These are phyloP conservation scores for Microtus ochrogaster DNA, from an alignment of 2,113 vertebrate genomes.

Conservation along the genomic window DNA sequence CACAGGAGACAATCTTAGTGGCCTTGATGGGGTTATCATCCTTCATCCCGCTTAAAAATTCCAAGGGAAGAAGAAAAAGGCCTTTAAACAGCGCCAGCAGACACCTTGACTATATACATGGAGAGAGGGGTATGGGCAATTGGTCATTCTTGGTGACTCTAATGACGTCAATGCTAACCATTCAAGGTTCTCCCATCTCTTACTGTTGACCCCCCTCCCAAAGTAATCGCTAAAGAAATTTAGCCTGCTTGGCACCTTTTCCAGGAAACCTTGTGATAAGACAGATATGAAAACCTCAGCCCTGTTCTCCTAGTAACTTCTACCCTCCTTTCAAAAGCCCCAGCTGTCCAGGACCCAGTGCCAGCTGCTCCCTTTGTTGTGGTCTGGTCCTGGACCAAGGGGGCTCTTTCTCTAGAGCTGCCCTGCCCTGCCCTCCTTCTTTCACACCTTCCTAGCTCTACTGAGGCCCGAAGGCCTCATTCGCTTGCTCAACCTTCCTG, in stretches of 20 bases:
- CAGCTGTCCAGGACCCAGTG: neutral
- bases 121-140: no score
- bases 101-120: neutral
- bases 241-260: neutral
- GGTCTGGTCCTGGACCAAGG: neutral
- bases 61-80: neutral
- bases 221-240: neutral
- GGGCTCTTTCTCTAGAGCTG: neutral
- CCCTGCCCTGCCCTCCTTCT: neutral
- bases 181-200: neutral
- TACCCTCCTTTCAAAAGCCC: neutral
- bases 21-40: neutral
- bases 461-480: neutral
- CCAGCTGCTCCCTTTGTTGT: neutral
- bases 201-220: neutral
- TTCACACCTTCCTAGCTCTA: neutral
- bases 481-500: neutral
- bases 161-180: neutral
- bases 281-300: neutral
- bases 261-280: neutral
- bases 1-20: neutral
- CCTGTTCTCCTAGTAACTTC: accelerated
- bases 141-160: neutral
- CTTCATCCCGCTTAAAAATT: neutral
- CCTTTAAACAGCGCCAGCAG: no score